Percentiles rank a stretch among this genome's conserved stretches.
These are phyloP conservation scores for Pogonus chalceus DNA, from an alignment of 1,140 invertebrate genomes.

Conservation along the genomic window DNA sequence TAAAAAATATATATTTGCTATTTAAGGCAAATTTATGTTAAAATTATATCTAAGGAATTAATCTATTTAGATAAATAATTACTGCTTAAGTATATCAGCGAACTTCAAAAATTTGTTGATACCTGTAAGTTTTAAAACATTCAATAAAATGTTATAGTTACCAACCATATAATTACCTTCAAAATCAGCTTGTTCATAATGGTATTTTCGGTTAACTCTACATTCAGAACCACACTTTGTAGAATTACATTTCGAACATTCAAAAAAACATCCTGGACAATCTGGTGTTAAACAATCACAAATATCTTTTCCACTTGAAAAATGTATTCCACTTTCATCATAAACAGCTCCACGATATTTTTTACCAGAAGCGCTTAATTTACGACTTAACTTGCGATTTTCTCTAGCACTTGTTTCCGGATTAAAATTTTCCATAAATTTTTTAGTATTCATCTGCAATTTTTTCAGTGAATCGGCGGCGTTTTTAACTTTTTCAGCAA, in stretches of 20 bases:
- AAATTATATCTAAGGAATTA: too few relatives aligned
- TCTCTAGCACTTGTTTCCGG: constrained; percentile 29
- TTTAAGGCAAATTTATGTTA: too few relatives aligned
- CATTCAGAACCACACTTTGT: constrained; percentile 31
- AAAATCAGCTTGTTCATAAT: constrained; percentile 31
- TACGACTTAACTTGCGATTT: constrained; percentile 27
- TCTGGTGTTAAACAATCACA: constrained; percentile 65
- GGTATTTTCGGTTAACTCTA: constrained; percentile 28
- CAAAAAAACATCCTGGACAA: constrained; percentile 71
- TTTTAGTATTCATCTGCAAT: constrained; percentile 14
- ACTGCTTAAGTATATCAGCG: too few relatives aligned
- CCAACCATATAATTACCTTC: constrained; percentile 30
- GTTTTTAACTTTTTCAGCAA: background rate
- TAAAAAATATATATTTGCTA: too few relatives aligned
- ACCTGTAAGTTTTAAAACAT: too few relatives aligned
- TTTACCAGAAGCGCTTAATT: constrained; percentile 20
- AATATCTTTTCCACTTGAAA: constrained; percentile 49
- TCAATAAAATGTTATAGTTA: too few relatives aligned
- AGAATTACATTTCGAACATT: constrained; percentile 57
- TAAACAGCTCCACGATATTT: constrained; percentile 25
- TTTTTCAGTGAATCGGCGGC: background rate
- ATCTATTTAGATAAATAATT: too few relatives aligned
- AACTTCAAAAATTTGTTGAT: too few relatives aligned
- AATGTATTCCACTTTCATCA: constrained; percentile 28
- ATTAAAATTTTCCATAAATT: constrained; percentile 31